phyloP scores from a whole-genome alignment of 2,888 invertebrate species.

The Mactromeris polynyma region DNA sequence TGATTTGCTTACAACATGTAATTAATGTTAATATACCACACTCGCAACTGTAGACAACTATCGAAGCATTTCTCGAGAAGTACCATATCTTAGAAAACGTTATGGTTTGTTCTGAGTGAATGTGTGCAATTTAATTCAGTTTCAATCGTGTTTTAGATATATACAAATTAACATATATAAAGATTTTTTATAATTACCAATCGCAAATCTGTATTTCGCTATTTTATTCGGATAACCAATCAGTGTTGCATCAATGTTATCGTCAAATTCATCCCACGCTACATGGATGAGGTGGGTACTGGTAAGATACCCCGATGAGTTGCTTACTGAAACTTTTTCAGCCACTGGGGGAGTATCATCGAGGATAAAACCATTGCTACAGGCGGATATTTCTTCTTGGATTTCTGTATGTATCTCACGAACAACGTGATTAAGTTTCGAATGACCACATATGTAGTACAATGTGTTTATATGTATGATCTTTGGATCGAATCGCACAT shows the following conservation, averaged over 20 bases:
- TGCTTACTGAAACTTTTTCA: not conserved
- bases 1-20: too few species aligned
- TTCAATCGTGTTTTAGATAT: too few species aligned
- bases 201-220: not conserved
- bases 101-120: too few species aligned
- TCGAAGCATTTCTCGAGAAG: too few species aligned
- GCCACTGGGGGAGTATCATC: constrained; percentile 9
- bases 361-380: constrained; percentile 34
- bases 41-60: too few species aligned
- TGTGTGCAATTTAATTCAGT: too few species aligned
- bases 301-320: not conserved
- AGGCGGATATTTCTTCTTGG: not conserved
- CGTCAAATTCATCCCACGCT: constrained; percentile 13
- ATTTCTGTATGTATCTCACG: constrained; percentile 11
- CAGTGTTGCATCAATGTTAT: not conserved
- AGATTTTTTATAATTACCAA: not conserved
- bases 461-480: not conserved
- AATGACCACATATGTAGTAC: constrained; percentile 28
- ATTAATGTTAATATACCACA: too few species aligned
- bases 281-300: not conserved
- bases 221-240: constrained; percentile 12
- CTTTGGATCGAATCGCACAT: not conserved
- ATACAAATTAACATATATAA: too few species aligned
- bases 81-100: too few species aligned
- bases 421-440: not conserved